Evolutionary conservation across 2,888 invertebrate genomes (phyloP), one percentile per base, ranked within the genome.

Genomic region (Lepidocyrtoides sp.): DNA sequence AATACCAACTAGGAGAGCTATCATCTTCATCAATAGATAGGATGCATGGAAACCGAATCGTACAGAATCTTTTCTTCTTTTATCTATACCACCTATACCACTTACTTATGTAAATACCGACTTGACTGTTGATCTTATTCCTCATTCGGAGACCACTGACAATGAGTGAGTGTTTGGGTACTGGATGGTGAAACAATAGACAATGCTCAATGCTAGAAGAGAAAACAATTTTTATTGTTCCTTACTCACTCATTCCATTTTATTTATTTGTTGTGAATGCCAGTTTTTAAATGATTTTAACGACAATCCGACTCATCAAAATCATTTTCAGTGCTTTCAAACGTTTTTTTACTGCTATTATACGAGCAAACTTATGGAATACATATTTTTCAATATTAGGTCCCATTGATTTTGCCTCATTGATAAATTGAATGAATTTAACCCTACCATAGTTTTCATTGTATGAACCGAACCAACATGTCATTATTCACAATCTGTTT

Each of bases 161-260:
- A n/a, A n/a, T n/a, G n/a, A n/a, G n/a, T n/a, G n/a, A n/a, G n/a
- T 48, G 1, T 36, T 36, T 36, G 36, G 3, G 2, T 7, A 36
- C 17, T 84, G 69, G 84, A 72, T 23, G n/a, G n/a, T n/a, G 66
- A 63, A 83, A 83, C 66, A 83, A 83, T 83, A 23, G 81, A 57
- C 14, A 7, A 54, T 79, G 54, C 14, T 32, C 5, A 32, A 2
- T 12, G 26, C 12, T 60, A n/a, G n/a, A 23, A 23, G 29, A 60
- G 7, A 60, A 26, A 66, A 23, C 48, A 66, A 51, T 36, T 51
- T 84, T 84, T 84, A 69, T 84, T 57, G 48, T 32, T 84, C 44
- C 32, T 48, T 12, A 69, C 26, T 82, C 83, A 69, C 48, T 69
- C 69, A 23, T 51, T 84, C 36, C 51, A 41, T 69, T 48, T 66